Conservation (phyloP, 2,888 invertebrate species). For the Saturnia pavonia region DNA sequence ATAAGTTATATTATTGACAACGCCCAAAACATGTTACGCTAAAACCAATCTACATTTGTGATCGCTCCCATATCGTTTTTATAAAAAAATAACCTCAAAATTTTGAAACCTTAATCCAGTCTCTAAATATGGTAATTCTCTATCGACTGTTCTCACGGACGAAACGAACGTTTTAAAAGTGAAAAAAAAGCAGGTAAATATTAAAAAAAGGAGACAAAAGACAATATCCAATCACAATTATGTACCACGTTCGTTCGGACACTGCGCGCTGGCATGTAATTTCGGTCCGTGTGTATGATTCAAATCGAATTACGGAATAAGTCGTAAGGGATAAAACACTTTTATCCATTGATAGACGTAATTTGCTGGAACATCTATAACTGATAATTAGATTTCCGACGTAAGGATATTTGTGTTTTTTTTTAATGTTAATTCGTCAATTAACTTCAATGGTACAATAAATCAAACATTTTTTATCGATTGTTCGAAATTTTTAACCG, state of each 20-base stretch:
- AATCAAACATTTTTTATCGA: background rate
- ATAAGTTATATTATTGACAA: slow-evolving; percentile 1
- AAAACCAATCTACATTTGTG: slow-evolving; percentile 56
- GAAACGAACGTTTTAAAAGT: slow-evolving; percentile 67
- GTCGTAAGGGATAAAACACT: slow-evolving; percentile 38
- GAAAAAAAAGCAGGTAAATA: slow-evolving; percentile 61
- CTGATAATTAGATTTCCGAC: slow-evolving; percentile 9
- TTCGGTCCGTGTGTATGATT: slow-evolving; percentile 51
- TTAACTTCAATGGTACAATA: background rate
- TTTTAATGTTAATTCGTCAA: background rate
- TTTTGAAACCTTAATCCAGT: slow-evolving; percentile 65
- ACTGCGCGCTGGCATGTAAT: slow-evolving; percentile 57
- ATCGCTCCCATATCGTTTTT: slow-evolving; percentile 54
- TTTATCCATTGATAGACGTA: slow-evolving; percentile 36
- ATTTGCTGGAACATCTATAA: slow-evolving; percentile 23
- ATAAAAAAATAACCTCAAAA: slow-evolving; percentile 58
- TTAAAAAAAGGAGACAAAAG: slow-evolving; percentile 47
- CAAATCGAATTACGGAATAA: slow-evolving; percentile 45
- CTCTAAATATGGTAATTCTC: slow-evolving; percentile 80
- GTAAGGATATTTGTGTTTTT: slow-evolving; percentile 5
- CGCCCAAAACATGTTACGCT: slow-evolving; percentile 66
- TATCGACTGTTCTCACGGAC: slow-evolving; percentile 72
- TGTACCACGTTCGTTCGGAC: slow-evolving; percentile 37
- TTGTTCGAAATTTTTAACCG: background rate
- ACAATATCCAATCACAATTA: slow-evolving; percentile 78